phyloP scores from a whole-genome alignment of 2,113 vertebrate genomes.

The Paratilapia polleni region DNA sequence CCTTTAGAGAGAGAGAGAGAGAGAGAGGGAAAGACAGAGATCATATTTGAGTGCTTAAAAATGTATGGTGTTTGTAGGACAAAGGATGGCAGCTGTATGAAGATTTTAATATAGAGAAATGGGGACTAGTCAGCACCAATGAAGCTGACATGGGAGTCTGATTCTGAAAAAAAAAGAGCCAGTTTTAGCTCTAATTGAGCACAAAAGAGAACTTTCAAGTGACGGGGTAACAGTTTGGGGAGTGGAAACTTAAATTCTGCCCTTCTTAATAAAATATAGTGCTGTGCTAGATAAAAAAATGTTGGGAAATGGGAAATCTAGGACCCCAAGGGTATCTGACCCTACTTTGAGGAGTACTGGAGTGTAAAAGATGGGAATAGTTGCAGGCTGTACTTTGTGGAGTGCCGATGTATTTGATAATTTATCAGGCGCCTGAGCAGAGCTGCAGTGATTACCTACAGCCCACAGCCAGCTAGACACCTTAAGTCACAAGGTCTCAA shows the following conservation, averaged over 20 bases:
- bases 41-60: conserved; percentile 65
- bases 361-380: conserved; percentile 37
- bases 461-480: conserved; percentile 21
- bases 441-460: conserved; percentile 46
- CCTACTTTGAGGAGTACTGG: conserved; percentile 42
- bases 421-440: conserved; percentile 46
- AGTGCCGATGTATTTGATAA: conserved; percentile 50
- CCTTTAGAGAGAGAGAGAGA: conserved; percentile 16
- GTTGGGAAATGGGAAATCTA: conserved; percentile 41
- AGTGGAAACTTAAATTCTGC: conserved; percentile 42
- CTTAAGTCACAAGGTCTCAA: conserved; percentile 8
- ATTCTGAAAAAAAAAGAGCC: not conserved
- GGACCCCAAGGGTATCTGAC: conserved; percentile 31
- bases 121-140: conserved; percentile 29
- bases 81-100: conserved; percentile 27
- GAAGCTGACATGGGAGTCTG: conserved; percentile 27
- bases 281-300: conserved; percentile 20
- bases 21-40: conserved; percentile 25
- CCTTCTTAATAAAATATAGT: conserved; percentile 52
- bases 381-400: conserved; percentile 41
- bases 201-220: conserved; percentile 43
- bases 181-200: conserved; percentile 52
- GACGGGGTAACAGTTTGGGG: conserved; percentile 27
- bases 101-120: conserved; percentile 31
- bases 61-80: conserved; percentile 62